Percentiles rank a stretch among this genome's conserved stretches.
These are phyloP conservation scores for Epirrhoe alternata DNA, from an alignment of 2,888 invertebrate species.

Conservation along the genomic window DNA sequence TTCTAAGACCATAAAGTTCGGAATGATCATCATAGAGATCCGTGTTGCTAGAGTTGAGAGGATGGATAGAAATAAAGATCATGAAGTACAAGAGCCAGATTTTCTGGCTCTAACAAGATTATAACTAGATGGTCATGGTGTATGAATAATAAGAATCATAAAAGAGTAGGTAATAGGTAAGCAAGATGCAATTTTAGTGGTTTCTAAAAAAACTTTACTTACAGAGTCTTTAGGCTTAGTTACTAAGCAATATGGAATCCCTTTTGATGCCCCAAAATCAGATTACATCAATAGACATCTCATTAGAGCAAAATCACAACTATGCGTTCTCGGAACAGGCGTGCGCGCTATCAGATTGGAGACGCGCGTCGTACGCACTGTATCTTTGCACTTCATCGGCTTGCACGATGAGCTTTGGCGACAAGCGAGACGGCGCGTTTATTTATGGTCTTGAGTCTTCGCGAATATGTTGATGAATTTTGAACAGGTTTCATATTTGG, in stretches of 20 bases:
- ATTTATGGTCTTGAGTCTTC: slow-evolving; percentile 17
- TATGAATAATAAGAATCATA: no score
- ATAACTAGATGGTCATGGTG: no score
- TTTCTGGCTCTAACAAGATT: no score
- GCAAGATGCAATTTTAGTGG: no score
- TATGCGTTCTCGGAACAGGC: slow-evolving; percentile 37
- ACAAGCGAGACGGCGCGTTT: slow-evolving; percentile 27
- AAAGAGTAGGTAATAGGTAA: no score
- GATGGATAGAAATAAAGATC: not conserved
- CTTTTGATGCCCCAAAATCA: slow-evolving; percentile 1
- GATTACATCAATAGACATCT: slow-evolving; percentile 19
- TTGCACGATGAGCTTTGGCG: slow-evolving; percentile 43
- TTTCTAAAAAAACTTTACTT: not conserved
- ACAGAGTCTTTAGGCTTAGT: not conserved
- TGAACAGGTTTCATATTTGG: no score
- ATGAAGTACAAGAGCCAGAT: not conserved
- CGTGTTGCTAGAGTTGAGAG: not conserved
- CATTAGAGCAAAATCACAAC: slow-evolving; percentile 34
- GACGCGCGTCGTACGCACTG: slow-evolving; percentile 60
- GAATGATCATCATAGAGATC: not conserved
- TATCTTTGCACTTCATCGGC: slow-evolving; percentile 55
- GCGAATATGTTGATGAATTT: slow-evolving; percentile 1
- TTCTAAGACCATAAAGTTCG: not conserved
- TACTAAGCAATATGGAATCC: not conserved
- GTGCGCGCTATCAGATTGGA: slow-evolving; percentile 67